Conservation (phyloP, 64 coral and sea anemone species). For the Dendronephthya gigantea region DNA sequence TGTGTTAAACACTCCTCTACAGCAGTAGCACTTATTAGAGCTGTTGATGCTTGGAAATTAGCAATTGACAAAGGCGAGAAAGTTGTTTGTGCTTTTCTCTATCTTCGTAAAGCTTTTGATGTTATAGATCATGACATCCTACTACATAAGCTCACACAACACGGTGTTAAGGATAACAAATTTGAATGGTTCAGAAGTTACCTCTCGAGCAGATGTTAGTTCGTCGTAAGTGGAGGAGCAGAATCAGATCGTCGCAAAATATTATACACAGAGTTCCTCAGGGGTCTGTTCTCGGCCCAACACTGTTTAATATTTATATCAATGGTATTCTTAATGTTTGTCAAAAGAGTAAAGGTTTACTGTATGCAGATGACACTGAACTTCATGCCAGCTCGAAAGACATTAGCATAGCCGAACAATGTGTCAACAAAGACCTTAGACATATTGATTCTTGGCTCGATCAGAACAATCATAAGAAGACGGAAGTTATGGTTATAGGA, state of each 20-base stretch:
- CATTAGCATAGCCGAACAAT: too few relatives aligned
- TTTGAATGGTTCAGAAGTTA: conserved; percentile 21
- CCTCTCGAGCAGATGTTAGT: background rate
- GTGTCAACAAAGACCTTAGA: too few relatives aligned
- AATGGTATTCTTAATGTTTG: background rate
- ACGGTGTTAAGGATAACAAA: conserved; percentile 8
- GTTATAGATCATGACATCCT: conserved; percentile 23
- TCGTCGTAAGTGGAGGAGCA: background rate
- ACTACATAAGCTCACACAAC: background rate
- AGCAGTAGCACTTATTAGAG: conserved; percentile 20
- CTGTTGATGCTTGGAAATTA: conserved; percentile 34
- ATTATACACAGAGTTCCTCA: conserved; percentile 11
- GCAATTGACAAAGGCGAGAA: conserved; percentile 24
- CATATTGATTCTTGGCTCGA: too few relatives aligned
- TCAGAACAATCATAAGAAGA: too few relatives aligned
- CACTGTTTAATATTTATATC: conserved; percentile 25
- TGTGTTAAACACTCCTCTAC: conserved; percentile 26
- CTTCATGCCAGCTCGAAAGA: too few relatives aligned
- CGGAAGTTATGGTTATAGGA: too few relatives aligned
- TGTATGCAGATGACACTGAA: too few relatives aligned
- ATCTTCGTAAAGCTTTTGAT: conserved; percentile 26
- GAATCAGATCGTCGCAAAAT: background rate
- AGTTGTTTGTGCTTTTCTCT: conserved; percentile 20
- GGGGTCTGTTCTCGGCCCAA: conserved; percentile 22
- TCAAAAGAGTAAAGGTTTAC: too few relatives aligned